These are phyloP conservation scores for Mastigias papua DNA, from an alignment of 30 jellyfish, hydroid and myxozoan species.

Conservation along the genomic window DNA sequence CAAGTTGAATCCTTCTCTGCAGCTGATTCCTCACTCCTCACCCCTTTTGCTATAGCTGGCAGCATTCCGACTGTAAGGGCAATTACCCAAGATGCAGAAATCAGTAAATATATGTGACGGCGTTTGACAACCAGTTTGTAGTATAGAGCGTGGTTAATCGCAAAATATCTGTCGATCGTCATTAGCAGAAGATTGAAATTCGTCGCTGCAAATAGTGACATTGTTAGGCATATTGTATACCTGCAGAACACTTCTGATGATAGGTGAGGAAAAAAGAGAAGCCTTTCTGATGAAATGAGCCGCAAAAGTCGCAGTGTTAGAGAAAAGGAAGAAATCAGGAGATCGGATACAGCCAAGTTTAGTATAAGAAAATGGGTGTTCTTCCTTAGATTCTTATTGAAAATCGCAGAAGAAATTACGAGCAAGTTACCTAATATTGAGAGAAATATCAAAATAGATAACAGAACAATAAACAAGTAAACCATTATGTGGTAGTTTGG, in stretches of 20 bases:
- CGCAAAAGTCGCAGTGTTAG: slow-evolving; percentile 60
- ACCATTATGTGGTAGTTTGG: background rate
- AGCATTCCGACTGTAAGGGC: slow-evolving; percentile 44
- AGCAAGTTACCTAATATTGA: slow-evolving; percentile 58
- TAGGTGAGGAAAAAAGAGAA: background rate
- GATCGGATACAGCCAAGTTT: slow-evolving; percentile 73
- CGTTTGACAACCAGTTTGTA: slow-evolving; percentile 36
- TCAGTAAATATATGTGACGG: slow-evolving; percentile 17
- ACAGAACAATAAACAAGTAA: slow-evolving; percentile 3
- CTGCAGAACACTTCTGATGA: slow-evolving; percentile 51
- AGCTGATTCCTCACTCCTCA: slow-evolving; percentile 2
- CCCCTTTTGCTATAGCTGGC: slow-evolving; percentile 17
- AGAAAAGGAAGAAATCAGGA: slow-evolving; percentile 47
- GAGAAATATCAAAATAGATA: slow-evolving; percentile 28
- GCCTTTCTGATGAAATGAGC: background rate
- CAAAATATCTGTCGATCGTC: slow-evolving; percentile 71
- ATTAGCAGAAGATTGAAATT: slow-evolving; percentile 63
- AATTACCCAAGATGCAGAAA: slow-evolving; percentile 29
- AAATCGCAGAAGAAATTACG: slow-evolving; percentile 46
- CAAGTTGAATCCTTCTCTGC: slow-evolving; percentile 21
- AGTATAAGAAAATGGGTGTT: slow-evolving; percentile 57
- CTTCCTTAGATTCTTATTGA: slow-evolving; percentile 54
- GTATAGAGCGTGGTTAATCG: slow-evolving; percentile 45
- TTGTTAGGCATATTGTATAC: slow-evolving; percentile 46
- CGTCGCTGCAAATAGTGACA: slow-evolving; percentile 60